phyloP scores from a whole-genome alignment of 1,140 invertebrate species.

The Drosophila littoralis region DNA sequence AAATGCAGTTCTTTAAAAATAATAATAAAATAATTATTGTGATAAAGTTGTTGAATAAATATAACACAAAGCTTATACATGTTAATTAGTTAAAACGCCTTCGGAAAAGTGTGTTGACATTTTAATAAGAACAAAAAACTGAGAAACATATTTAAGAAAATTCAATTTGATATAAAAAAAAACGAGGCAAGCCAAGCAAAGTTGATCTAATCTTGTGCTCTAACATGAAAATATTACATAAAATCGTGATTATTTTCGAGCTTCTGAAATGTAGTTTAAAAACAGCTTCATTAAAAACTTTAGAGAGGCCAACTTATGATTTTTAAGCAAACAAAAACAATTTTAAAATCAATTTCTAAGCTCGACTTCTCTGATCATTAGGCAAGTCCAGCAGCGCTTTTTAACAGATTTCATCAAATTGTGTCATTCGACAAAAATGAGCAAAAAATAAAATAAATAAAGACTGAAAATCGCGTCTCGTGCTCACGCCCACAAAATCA shows the following conservation, averaged over 20 bases:
- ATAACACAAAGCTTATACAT: too few species aligned
- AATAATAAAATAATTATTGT: too few species aligned
- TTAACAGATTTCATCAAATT: slow-evolving; percentile 62
- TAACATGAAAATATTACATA: neutral
- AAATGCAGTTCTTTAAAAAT: too few species aligned
- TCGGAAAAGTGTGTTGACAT: too few species aligned
- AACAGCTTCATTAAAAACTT: slow-evolving; percentile 8
- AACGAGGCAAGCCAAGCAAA: slow-evolving; percentile 15
- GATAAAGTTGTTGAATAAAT: too few species aligned
- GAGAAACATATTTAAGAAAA: neutral
- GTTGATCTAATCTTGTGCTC: slow-evolving; percentile 28
- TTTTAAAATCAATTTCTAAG: slow-evolving; percentile 1
- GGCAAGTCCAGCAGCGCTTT: slow-evolving; percentile 38
- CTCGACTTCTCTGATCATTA: slow-evolving; percentile 32
- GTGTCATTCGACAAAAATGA: slow-evolving; percentile 70
- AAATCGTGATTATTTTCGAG: slow-evolving; percentile 6
- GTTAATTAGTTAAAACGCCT: too few species aligned
- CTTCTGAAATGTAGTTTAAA: neutral
- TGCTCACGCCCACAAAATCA: slow-evolving; percentile 70
- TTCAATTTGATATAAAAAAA: neutral
- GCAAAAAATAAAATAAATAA: slow-evolving; percentile 22
- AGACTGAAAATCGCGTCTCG: slow-evolving; percentile 35
- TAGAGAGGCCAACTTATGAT: slow-evolving; percentile 23
- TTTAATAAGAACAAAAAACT: neutral
- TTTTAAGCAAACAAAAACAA: slow-evolving; percentile 10